These are phyloP conservation scores for Dryocosmus kuriphilus DNA, from an alignment of 2,888 invertebrate genomes.

Conservation along the genomic window DNA sequence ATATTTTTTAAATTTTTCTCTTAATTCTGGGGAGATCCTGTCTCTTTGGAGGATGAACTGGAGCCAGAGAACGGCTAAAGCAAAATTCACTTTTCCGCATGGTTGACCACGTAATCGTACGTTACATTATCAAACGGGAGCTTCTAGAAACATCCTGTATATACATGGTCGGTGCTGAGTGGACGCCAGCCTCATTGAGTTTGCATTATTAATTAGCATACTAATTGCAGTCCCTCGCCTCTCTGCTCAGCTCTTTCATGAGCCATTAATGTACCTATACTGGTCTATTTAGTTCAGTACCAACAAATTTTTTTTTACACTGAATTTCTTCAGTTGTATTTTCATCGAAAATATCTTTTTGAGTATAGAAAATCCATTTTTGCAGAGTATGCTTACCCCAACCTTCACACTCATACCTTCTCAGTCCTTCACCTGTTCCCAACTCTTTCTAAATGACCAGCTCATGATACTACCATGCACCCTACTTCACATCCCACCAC, in stretches of 20 bases:
- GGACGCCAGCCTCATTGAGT: slow-evolving; percentile 66
- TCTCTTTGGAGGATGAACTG: slow-evolving; percentile 3
- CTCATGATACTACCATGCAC: no score
- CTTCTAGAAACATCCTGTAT: slow-evolving; percentile 57
- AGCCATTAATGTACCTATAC: slow-evolving; percentile 5
- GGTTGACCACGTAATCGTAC: slow-evolving; percentile 56
- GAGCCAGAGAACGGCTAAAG: slow-evolving; percentile 22
- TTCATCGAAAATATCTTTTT: not conserved
- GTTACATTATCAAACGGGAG: slow-evolving; percentile 65
- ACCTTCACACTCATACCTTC: no score
- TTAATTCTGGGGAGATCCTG: not conserved
- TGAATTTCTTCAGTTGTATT: not conserved
- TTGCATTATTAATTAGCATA: slow-evolving; percentile 70
- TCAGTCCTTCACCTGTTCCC: no score
- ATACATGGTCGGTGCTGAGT: slow-evolving; percentile 55
- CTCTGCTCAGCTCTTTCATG: slow-evolving; percentile 53
- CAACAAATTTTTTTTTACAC: not conserved
- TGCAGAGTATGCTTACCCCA: no score
- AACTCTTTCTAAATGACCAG: no score
- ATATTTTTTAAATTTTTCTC: not conserved
- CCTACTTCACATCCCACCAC: no score
- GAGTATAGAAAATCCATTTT: no score
- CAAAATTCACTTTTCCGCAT: slow-evolving; percentile 44
- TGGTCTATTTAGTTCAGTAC: not conserved
- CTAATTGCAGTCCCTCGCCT: slow-evolving; percentile 68